A percentile compares a stretch with the other conserved stretches of the same genome.
phyloP scores from a whole-genome alignment of 1,140 invertebrate genomes.

The Drosophila pandora region DNA sequence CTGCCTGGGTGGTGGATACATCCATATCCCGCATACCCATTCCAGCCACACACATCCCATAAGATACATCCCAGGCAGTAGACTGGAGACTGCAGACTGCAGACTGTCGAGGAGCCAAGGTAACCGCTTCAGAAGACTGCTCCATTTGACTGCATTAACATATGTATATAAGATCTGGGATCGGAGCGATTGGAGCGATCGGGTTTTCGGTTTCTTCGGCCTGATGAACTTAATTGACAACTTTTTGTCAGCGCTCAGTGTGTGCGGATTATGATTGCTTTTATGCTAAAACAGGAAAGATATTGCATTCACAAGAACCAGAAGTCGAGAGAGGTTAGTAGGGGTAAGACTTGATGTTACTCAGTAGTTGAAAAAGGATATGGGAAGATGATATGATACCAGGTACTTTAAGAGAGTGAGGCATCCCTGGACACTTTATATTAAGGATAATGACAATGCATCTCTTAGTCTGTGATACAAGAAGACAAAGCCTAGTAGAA shows the following conservation, averaged over 20 bases:
- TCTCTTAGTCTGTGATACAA: too few relatives aligned
- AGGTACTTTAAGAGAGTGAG: too few relatives aligned
- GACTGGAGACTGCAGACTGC: neutral
- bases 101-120: neutral
- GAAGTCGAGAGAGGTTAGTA: neutral
- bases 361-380: neutral
- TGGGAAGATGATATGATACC: neutral
- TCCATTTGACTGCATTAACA: conserved; percentile 56
- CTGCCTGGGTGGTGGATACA: conserved; percentile 69
- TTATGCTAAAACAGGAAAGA: conserved; percentile 62
- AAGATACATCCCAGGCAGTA: neutral
- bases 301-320: neutral
- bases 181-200: conserved; percentile 2
- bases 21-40: conserved; percentile 17
- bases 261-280: conserved; percentile 79
- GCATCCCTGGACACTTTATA: too few relatives aligned
- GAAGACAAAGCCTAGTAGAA: too few relatives aligned
- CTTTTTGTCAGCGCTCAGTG: conserved; percentile 75
- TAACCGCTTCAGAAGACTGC: neutral
- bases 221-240: conserved; percentile 79
- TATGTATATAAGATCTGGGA: conserved; percentile 17
- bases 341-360: neutral
- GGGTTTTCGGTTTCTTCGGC: conserved; percentile 9
- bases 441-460: too few relatives aligned
- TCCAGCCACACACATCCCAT: neutral